These are phyloP conservation scores for Tricholauxania praeusta DNA, from an alignment of 2,888 invertebrate species.

Conservation along the genomic window DNA sequence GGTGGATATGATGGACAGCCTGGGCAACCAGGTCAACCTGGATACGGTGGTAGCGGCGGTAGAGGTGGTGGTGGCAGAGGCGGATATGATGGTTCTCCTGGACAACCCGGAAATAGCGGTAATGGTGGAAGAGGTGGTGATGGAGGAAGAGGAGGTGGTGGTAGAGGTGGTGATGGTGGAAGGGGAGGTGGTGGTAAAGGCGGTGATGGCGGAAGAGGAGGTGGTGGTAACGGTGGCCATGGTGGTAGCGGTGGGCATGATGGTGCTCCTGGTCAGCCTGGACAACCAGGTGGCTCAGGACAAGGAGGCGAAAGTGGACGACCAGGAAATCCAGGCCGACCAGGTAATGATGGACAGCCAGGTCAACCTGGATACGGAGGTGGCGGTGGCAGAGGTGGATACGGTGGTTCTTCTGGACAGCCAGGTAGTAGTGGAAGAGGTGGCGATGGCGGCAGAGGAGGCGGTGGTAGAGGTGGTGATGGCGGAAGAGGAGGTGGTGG, in stretches of 20 bases:
- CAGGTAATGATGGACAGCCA: not conserved
- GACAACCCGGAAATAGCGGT: conserved; percentile 33
- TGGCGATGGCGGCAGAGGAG: not conserved
- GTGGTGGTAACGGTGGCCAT: conserved; percentile 38
- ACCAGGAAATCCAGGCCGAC: too few relatives aligned
- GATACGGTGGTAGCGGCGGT: not conserved
- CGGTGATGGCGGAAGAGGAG: conserved; percentile 44
- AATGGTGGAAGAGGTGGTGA: conserved; percentile 43
- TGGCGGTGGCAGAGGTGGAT: conserved; percentile 23
- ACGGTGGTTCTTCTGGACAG: conserved; percentile 20
- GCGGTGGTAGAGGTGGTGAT: too few relatives aligned
- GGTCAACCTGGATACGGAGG: conserved; percentile 5
- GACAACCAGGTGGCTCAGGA: too few relatives aligned
- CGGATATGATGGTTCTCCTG: not conserved
- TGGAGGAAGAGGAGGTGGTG: conserved; percentile 41
- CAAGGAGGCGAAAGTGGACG: too few relatives aligned
- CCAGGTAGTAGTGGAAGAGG: not conserved
- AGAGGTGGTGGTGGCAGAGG: too few relatives aligned
- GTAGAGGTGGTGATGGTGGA: conserved; percentile 24
- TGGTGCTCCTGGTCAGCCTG: not conserved
- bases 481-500: conserved; percentile 21
- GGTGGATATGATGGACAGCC: not conserved
- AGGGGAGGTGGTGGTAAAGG: too few relatives aligned
- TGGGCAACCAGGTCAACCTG: not conserved
- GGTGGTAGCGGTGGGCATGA: conserved; percentile 30